Base-by-base conservation (phyloP, 2,888 invertebrate species). In the Chrysina gloriosa region DNA sequence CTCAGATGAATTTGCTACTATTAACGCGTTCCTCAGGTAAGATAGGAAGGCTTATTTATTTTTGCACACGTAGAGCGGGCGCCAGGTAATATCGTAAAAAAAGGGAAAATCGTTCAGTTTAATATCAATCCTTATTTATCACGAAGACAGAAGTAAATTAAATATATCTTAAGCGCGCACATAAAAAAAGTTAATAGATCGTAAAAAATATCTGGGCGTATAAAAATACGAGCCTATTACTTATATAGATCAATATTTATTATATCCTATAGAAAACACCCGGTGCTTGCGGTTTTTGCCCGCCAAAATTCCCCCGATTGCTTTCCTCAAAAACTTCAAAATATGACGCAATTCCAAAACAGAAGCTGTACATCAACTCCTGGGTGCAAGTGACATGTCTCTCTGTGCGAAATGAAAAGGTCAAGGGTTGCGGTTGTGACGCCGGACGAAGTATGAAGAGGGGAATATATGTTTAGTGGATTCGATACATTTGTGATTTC, bases 241-340 rank as follows among this genome's bases (percentile, higher is more conserved):
- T 56, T 56, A 56, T 39, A 56, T 56, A 56, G 56, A 56, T 56
- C 56, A 56, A 56, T 56, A 56, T 39, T 56, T 56, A 56, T 56
- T 36, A 39, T 34, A 39, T 39, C 23, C 25, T 21, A 23, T 23
- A 56, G 39, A 56, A 36, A 39, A 34, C 56, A 56, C 21, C n/a
- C 11, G 36, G 56, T 27, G 1, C 21, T 19, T n/a, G 9, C 19
- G n/a, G 56, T 4, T 31, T 19, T 34, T 29, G 7, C 14, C 21
- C 48, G 23, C 23, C 3, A 25, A 14, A 23, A 36, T 36, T 47
- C 39, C 36, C 25, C 14, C 52, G 56, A 39, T 56, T 36, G 23
- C 36, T 39, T 56, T 36, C 36, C 31, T 6, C 14, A 50, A 23
- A 54, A 39, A 56, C 23, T 39, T 25, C 39, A 56, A 56, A 56